Conservation (phyloP, 2,113 vertebrate genomes). For the Sigmodon hispidus region DNA sequence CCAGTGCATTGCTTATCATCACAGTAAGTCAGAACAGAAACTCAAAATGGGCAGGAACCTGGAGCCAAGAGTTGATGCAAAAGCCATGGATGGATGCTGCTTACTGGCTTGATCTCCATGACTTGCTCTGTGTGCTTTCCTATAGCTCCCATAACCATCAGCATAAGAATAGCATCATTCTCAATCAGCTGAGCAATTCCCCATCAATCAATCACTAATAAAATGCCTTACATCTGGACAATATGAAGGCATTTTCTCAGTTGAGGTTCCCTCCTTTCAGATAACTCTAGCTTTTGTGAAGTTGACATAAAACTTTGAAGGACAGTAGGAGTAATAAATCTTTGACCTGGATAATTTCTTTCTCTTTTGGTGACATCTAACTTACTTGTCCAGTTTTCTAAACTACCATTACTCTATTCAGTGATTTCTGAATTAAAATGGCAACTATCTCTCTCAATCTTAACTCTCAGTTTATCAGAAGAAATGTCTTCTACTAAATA, state of each 20-base stretch:
- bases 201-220: neutral
- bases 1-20: neutral
- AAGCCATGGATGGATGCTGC: neutral
- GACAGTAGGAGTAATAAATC: accelerated
- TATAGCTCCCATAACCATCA: neutral
- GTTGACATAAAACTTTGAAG: neutral
- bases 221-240: neutral
- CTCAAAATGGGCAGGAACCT: neutral
- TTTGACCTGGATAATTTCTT: neutral
- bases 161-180: accelerated
- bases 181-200: neutral
- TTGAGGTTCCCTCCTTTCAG: neutral
- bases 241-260: neutral
- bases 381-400: neutral
- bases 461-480: neutral
- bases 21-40: neutral
- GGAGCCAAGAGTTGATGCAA: neutral
- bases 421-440: neutral
- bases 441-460: neutral
- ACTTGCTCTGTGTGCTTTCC: neutral
- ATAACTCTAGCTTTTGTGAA: neutral
- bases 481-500: neutral
- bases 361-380: neutral
- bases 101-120: neutral
- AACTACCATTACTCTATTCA: neutral